phyloP scores from a whole-genome alignment of 2,888 invertebrate genomes.

The Euclidia mi region DNA sequence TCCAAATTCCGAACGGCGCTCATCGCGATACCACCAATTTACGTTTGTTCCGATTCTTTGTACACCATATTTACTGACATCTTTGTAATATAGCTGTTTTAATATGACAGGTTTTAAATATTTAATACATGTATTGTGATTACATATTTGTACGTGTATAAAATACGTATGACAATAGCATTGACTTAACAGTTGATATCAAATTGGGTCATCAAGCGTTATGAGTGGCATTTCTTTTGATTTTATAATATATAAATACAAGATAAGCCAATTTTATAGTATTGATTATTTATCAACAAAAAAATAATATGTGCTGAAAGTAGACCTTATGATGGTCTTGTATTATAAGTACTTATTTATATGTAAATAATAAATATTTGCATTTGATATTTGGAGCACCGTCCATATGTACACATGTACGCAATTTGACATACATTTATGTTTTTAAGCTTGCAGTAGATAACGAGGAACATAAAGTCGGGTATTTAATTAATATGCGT shows the following conservation, averaged over 20 bases:
- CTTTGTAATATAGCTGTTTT: conserved; percentile 25
- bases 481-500: no score
- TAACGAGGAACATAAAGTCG: no score
- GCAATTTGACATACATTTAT: no score
- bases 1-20: conserved; percentile 75
- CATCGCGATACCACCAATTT: conserved; percentile 70
- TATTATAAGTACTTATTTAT: no score
- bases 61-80: conserved; percentile 50
- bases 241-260: conserved; percentile 10
- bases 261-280: conserved; percentile 10
- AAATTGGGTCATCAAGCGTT: conserved; percentile 14
- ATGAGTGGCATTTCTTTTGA: conserved; percentile 18
- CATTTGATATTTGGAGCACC: no score
- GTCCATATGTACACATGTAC: no score
- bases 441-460: no score
- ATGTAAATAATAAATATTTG: no score
- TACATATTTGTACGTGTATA: not conserved
- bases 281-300: not conserved
- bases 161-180: conserved; percentile 14
- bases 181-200: conserved; percentile 10
- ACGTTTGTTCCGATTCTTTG: conserved; percentile 68
- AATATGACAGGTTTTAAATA: not conserved
- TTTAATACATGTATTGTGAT: not conserved
- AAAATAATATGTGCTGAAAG: not conserved
- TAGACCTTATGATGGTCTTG: no score